A percentile compares a stretch with the other conserved stretches of the same genome.
phyloP scores from a whole-genome alignment of 2,113 vertebrate species.

The Thermophis baileyi region DNA sequence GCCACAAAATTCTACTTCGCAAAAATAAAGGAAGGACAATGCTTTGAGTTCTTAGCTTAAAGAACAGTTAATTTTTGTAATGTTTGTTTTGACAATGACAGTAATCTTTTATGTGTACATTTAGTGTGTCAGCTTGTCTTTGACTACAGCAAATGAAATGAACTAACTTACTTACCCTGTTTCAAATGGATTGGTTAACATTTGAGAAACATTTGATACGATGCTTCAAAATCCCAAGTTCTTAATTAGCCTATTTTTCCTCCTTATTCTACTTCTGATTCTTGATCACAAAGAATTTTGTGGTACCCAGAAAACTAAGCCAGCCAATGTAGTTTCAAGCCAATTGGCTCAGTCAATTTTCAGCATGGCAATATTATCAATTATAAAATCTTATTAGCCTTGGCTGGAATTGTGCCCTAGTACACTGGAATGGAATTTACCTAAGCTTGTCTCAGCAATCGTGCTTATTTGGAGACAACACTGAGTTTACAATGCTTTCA shows the following conservation, averaged over 20 bases:
- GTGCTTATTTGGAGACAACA: not conserved
- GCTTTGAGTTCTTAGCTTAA: not conserved
- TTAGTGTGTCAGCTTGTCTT: not conserved
- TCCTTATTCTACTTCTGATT: not conserved
- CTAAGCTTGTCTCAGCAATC: not conserved
- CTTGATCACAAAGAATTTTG: not conserved
- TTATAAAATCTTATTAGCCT: not conserved
- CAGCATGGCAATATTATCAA: not conserved
- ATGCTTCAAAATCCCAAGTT: not conserved
- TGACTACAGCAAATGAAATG: not conserved
- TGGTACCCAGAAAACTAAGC: not conserved
- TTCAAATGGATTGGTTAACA: not conserved
- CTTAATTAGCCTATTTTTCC: not conserved
- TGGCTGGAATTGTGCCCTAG: not conserved
- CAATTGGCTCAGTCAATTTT: not conserved
- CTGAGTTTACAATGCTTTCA: not conserved
- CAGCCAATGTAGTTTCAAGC: not conserved
- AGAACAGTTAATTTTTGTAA: not conserved
- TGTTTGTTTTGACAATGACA: not conserved
- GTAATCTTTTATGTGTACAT: not conserved
- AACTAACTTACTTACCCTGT: not conserved
- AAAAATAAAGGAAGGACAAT: not conserved
- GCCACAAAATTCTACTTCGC: not conserved
- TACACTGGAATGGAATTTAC: not conserved
- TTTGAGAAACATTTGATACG: not conserved